phyloP scores from a whole-genome alignment of 1,140 invertebrate genomes.

The Colletes latitarsis region DNA sequence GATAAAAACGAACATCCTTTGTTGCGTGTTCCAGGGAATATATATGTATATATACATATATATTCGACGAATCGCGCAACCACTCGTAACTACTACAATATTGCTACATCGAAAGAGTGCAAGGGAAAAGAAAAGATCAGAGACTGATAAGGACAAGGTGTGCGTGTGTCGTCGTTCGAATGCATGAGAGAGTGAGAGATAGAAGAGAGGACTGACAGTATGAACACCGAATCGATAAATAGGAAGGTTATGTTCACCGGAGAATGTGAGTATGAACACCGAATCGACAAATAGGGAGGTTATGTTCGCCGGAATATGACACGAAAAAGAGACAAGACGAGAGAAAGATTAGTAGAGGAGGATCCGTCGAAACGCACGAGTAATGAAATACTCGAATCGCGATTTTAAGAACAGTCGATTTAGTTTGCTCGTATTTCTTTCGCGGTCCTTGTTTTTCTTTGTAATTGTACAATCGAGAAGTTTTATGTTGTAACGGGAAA shows the following conservation, averaged over 20 bases:
- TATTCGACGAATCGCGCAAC: conserved; percentile 73
- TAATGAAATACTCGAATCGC: conserved; percentile 46
- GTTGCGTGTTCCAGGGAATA: conserved; percentile 64
- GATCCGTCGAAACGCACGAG: conserved; percentile 37
- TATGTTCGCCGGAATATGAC: conserved; percentile 41
- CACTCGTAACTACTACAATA: conserved; percentile 72
- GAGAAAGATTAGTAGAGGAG: conserved; percentile 19
- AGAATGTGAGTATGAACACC: not conserved
- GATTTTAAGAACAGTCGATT: conserved; percentile 47
- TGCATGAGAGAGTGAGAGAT: conserved; percentile 53
- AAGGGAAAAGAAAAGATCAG: conserved; percentile 35
- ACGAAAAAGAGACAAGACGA: conserved; percentile 20
- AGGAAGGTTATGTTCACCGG: conserved; percentile 36
- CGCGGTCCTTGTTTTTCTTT: conserved; percentile 68
- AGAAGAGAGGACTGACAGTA: conserved; percentile 14
- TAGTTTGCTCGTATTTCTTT: conserved; percentile 66
- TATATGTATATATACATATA: conserved; percentile 46
- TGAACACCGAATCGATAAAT: conserved; percentile 4
- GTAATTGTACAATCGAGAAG: conserved; percentile 69
- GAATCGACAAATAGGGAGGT: conserved; percentile 7
- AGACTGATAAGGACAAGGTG: conserved; percentile 31
- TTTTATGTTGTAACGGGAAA: conserved; percentile 69
- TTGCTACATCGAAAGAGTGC: conserved; percentile 64
- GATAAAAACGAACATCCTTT: conserved; percentile 46
- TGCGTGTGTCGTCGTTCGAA: conserved; percentile 44